Percentiles rank a stretch among this genome's conserved stretches.
Evolutionary conservation across 1,140 invertebrate genomes (phyloP).

Genomic region (Aphelenchoides fujianensis): DNA sequence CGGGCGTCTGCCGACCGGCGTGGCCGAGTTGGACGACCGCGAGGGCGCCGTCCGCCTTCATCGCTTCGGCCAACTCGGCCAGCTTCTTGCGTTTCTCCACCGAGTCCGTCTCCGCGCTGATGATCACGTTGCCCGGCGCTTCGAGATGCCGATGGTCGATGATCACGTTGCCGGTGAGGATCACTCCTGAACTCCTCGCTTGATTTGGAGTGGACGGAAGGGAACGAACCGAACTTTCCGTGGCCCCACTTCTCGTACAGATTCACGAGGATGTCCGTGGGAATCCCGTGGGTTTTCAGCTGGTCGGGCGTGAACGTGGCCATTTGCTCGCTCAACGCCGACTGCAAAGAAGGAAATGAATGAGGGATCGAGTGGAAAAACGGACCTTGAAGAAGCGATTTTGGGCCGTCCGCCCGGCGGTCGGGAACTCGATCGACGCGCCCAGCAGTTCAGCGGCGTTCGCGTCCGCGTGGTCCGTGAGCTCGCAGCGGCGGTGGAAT

Average conservation of each 20-base stretch:
- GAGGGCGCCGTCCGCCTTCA: conserved; percentile 35
- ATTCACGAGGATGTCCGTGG: conserved; percentile 26
- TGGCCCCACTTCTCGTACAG: conserved; percentile 37
- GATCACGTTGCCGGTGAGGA: conserved; percentile 34
- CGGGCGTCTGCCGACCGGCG: conserved; percentile 29
- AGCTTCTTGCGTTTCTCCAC: conserved; percentile 13
- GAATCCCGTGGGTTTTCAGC: conserved; percentile 17
- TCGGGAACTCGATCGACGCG: too few relatives aligned
- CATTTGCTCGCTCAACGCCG: conserved; percentile 20
- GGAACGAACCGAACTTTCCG: conserved; percentile 36
- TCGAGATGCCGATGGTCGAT: conserved; percentile 35
- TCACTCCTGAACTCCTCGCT: neutral
- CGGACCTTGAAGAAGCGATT: too few relatives aligned
- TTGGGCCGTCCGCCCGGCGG: too few relatives aligned
- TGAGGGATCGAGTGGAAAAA: too few relatives aligned
- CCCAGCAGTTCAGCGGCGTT: too few relatives aligned
- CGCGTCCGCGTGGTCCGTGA: too few relatives aligned
- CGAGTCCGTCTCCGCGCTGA: neutral
- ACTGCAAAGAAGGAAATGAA: too few relatives aligned
- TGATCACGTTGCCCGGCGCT: conserved; percentile 23
- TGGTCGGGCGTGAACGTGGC: neutral
- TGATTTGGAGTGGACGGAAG: neutral
- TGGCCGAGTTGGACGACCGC: conserved; percentile 31
- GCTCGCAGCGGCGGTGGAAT: too few relatives aligned
- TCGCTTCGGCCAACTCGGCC: conserved; percentile 6